Base-by-base conservation (phyloP, 2,888 invertebrate species). In the Dryocosmus kuriphilus region DNA sequence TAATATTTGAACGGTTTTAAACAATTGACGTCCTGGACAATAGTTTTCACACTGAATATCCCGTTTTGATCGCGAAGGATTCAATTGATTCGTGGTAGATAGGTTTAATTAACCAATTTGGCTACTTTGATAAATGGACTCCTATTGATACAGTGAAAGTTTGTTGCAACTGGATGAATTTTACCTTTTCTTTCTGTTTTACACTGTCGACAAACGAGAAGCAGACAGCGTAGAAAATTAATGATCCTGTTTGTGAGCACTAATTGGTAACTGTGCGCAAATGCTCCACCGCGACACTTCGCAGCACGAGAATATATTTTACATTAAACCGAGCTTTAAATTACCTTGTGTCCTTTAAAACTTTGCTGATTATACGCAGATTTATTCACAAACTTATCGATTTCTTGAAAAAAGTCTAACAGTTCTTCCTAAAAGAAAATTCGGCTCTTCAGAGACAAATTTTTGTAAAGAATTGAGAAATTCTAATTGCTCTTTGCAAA, bases 131-230 rank as follows among this genome's bases (percentile, higher is more conserved):
- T 71, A 71, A 71, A 51, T 71, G 30, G 3, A n/a, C 51, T 67
- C n/a, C 67, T 71, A 71, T 71, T 71, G 51, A 51, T 46, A 30
- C 22, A 67, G 67, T 71, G 71, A 71, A 71, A 71, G 71, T 71
- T 71, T 46, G 46, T 46, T 57, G 46, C 51, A 46, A 71, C 16
- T 27, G 71, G 46, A 51, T 46, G 41, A 51, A 71, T 71, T 71
- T 71, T 22, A 71, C 14, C 51, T 71, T 71, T 71, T 71, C 71
- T 51, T 51, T 71, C 46, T 71, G 71, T 51, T 30, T 71, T 30
- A 71, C 51, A 51, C 30, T 51, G 71, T 71, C 71, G 71, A 71
- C 71, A 71, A 71, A 71, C 71, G 30, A 71, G 51, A n/a, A 51
- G 19, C 71, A 67, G 67, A 30, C 27, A 19, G 11, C 6, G 51